Percentiles rank a stretch among this genome's conserved stretches.
Conservation (phyloP, 2,888 invertebrate genomes). For the Orchestes rusci region DNA sequence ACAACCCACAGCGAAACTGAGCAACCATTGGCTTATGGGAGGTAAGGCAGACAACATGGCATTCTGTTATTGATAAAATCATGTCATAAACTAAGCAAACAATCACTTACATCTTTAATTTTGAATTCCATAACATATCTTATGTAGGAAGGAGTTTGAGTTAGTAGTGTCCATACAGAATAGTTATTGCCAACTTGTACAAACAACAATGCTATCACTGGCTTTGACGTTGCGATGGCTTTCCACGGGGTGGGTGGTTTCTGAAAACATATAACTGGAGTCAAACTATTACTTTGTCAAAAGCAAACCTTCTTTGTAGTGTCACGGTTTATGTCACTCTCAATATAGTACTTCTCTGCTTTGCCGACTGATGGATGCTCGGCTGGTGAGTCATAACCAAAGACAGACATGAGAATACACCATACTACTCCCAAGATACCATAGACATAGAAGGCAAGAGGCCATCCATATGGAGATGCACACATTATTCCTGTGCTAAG, state of each 20-base stretch:
- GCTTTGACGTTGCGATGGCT: constrained; percentile 63
- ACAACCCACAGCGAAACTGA: constrained; percentile 63
- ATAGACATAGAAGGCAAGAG: constrained; percentile 68
- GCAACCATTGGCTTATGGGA: constrained; percentile 63
- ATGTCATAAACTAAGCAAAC: no score
- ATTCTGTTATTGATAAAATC: no score
- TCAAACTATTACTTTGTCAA: no score
- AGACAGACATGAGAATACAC: constrained; percentile 52
- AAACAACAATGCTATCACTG: constrained; percentile 65
- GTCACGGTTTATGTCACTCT: constrained; percentile 38
- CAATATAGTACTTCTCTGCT: constrained; percentile 60
- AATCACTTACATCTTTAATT: constrained; percentile 56
- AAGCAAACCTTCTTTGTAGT: no score
- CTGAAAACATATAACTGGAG: no score
- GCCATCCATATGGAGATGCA: constrained; percentile 65
- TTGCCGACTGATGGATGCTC: constrained; percentile 52
- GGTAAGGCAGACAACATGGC: constrained; percentile 63
- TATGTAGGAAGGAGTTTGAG: constrained; percentile 77
- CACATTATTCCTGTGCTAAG: constrained; percentile 66
- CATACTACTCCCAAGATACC: constrained; percentile 57
- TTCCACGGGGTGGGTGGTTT: no score
- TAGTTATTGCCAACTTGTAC: constrained; percentile 70
- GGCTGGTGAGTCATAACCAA: constrained; percentile 60
- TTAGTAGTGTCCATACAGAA: constrained; percentile 78
- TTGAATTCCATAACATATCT: constrained; percentile 62